Evolutionary conservation across 2,888 invertebrate genomes (phyloP).

Genomic region (Ametastegia equiseti): DNA sequence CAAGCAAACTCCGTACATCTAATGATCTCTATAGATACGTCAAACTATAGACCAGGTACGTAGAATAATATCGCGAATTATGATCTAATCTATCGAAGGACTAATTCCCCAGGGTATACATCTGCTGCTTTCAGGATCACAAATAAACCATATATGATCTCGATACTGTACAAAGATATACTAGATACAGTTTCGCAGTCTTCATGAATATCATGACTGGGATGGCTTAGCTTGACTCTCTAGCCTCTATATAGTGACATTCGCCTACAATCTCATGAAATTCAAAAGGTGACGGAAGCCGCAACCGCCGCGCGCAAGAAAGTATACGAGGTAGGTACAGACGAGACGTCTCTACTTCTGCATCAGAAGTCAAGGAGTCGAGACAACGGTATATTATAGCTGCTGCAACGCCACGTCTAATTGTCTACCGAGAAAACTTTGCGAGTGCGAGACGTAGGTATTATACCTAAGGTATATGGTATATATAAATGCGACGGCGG

Average conservation of each 20-base stretch:
- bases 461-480: too few species aligned
- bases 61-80: constrained; percentile 35
- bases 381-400: constrained; percentile 43
- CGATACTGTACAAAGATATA: neutral
- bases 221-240: neutral
- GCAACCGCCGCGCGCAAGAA: neutral
- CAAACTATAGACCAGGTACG: neutral
- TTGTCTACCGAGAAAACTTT: constrained; percentile 64
- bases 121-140: neutral
- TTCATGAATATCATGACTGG: neutral
- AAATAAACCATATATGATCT: neutral
- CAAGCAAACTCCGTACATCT: constrained; percentile 5
- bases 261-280: constrained; percentile 18
- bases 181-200: neutral
- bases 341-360: neutral
- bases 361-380: constrained; percentile 40
- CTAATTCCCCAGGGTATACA: neutral
- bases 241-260: neutral
- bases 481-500: constrained; percentile 24
- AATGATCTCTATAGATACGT: constrained; percentile 7
- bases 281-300: constrained; percentile 27
- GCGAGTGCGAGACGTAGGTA: constrained; percentile 25
- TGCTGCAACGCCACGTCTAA: constrained; percentile 57
- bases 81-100: constrained; percentile 39
- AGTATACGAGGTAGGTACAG: too few species aligned